Base-by-base conservation (phyloP, 2,888 invertebrate genomes). In the Urechis unicinctus region DNA sequence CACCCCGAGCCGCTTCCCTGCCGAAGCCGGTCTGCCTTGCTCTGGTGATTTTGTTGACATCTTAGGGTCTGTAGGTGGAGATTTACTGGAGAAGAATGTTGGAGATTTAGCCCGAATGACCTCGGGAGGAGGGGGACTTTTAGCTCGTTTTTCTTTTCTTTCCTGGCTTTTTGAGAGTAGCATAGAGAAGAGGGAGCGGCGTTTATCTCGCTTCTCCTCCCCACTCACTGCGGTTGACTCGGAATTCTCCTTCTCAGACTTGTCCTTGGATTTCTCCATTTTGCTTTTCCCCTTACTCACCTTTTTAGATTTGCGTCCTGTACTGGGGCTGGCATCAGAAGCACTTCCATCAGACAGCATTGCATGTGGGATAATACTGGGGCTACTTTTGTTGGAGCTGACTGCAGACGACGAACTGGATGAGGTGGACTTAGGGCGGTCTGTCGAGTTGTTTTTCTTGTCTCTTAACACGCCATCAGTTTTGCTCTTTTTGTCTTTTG, bases 171-270 rank as follows among this genome's bases (percentile, higher is more conserved):
- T 74, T n/a, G 62, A 62, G 29, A 63, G 53, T 9, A 69, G 58
- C 57, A 69, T 63, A 30, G 67, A 62, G 22, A 73, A 60, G 2
- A 72, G 58, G 6, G 72, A 69, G 52, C 65, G 66, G 47, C 68
- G 65, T n/a, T n/a, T n/a, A n/a, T n/a, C n/a, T n/a, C n/a, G n/a
- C 55, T 75, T 76, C 52, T 77, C 70, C 57, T 73, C 71, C 25
- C 63, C 57, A n/a, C n/a, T n/a, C 28, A 49, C 60, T 3, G 51
- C 29, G 36, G 25, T 21, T 24, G 25, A 31, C 31, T 43, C 30
- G 24, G 31, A 45, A 25, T 53, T 47, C 17, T 46, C 47, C 31
- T 53, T 53, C 30, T 29, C 36, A 13, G 36, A 36, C 13, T 36
- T n/a, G 17, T 48, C 21, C 13, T 9, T 28, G 3, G 48, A 28